Conservation (phyloP, 2,888 invertebrate species). For the Chrysolina americana region DNA sequence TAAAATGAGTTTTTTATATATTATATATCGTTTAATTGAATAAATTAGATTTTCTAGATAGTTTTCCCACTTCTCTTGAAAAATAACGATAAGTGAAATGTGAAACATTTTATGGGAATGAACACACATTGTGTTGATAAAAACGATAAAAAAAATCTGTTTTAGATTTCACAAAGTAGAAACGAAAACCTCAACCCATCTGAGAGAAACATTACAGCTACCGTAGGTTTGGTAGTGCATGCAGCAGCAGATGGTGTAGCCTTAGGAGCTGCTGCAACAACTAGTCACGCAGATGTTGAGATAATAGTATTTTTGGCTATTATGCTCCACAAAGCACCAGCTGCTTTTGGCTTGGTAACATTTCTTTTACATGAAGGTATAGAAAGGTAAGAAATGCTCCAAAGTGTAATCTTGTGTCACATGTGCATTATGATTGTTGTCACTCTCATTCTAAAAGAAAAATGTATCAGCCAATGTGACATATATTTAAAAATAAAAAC, state of each 20-base stretch:
- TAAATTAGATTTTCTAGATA: too few species aligned
- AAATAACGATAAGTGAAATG: too few species aligned
- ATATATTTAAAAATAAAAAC: too few species aligned
- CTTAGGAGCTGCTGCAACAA: constrained; percentile 97
- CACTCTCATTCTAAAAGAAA: too few species aligned
- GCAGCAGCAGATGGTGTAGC: constrained; percentile 99
- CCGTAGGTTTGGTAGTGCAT: constrained; percentile 96
- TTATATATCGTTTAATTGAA: too few species aligned
- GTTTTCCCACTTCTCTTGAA: too few species aligned
- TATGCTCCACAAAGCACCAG: constrained; percentile 99
- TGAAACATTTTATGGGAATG: too few species aligned
- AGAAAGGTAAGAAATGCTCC: constrained; percentile 75
- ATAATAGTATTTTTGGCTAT: constrained; percentile 98
- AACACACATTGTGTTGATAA: background rate
- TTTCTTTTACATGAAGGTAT: constrained; percentile 96
- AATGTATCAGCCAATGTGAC: too few species aligned
- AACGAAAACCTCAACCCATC: constrained; percentile 75
- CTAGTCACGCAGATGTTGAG: constrained; percentile 96
- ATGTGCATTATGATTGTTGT: too few species aligned
- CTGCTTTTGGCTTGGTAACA: constrained; percentile 98
- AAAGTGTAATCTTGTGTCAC: background rate
- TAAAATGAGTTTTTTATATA: too few species aligned
- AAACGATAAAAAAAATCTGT: constrained; percentile 1
- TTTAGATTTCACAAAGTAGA: constrained; percentile 71
- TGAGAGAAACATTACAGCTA: constrained; percentile 91